A percentile compares a stretch with the other conserved stretches of the same genome.
These are phyloP conservation scores for Schizopygopsis malacanthus DNA, from an alignment of 2,797 vertebrate genomes.

Conservation along the genomic window DNA sequence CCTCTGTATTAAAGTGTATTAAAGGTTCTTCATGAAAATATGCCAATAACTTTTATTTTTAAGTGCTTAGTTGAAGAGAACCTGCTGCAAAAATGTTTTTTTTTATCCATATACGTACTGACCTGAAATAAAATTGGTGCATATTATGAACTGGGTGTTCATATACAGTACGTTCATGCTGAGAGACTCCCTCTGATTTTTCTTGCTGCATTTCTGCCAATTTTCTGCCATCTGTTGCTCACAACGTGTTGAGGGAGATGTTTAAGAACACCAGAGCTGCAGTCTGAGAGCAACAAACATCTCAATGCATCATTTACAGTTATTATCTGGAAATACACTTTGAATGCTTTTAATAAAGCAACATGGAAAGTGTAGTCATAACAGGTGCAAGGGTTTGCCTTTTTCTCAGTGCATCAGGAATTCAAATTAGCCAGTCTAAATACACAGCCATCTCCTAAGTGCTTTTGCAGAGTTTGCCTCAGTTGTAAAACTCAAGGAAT, in stretches of 20 bases:
- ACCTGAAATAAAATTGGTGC: background rate
- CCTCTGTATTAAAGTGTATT: background rate
- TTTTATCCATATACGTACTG: background rate
- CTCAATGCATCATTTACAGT: background rate
- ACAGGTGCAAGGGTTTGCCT: constrained; percentile 48
- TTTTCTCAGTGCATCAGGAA: constrained; percentile 45
- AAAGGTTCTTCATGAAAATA: background rate
- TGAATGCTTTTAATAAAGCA: constrained; percentile 41
- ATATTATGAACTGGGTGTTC: background rate
- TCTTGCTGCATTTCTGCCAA: constrained; percentile 10
- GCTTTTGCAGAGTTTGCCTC: constrained; percentile 56
- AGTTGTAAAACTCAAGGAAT: constrained; percentile 48
- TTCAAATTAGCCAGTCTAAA: constrained; percentile 54
- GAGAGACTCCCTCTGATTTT: background rate
- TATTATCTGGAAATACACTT: constrained; percentile 1
- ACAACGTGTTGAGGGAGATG: constrained; percentile 10
- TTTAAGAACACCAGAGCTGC: constrained; percentile 4
- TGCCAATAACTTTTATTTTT: background rate
- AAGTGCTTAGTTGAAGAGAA: background rate
- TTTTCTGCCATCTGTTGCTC: constrained; percentile 22
- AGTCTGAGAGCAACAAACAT: constrained; percentile 2
- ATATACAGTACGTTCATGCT: background rate
- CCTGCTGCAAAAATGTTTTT: background rate
- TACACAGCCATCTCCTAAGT: constrained; percentile 53
- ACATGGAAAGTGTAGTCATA: constrained; percentile 16